Evolutionary conservation across 2,113 vertebrate genomes (phyloP).

Genomic region (Pollimyrus isidori): DNA sequence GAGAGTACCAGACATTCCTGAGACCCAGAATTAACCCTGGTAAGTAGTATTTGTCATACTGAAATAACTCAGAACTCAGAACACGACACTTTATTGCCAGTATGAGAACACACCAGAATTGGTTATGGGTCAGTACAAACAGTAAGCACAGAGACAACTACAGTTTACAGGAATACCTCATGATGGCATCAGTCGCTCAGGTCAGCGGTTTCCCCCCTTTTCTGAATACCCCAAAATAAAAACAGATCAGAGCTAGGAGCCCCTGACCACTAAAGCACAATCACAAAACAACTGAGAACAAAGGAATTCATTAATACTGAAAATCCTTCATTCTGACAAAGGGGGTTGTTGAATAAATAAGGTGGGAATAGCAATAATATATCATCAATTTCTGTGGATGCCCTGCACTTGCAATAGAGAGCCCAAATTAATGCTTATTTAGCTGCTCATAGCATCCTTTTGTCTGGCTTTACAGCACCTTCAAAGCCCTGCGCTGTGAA

Average conservation of each 20-base stretch:
- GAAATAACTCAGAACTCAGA: neutral
- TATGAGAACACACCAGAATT: no score
- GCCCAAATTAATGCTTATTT: neutral
- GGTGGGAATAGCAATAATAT: neutral
- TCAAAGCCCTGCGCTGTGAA: slow-evolving; percentile 39
- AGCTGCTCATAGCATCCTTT: neutral
- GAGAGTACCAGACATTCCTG: slow-evolving; percentile 9
- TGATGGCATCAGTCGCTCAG: neutral
- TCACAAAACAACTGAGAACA: neutral
- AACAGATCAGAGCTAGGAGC: neutral
- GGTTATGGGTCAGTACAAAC: no score
- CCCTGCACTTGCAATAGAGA: neutral
- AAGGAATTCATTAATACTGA: neutral
- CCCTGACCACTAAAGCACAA: neutral
- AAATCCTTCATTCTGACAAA: neutral
- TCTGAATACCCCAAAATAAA: neutral
- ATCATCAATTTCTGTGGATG: neutral
- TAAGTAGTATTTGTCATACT: slow-evolving; percentile 22
- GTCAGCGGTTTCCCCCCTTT: neutral
- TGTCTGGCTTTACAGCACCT: slow-evolving; percentile 15
- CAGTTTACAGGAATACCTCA: neutral
- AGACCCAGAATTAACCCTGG: slow-evolving; percentile 36
- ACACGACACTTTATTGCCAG: no score
- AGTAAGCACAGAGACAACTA: no score
- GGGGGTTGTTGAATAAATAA: neutral